A percentile compares a stretch with the other conserved stretches of the same genome.
These are phyloP conservation scores for Fabriciana adippe DNA, from an alignment of 2,888 invertebrate genomes.

Conservation along the genomic window DNA sequence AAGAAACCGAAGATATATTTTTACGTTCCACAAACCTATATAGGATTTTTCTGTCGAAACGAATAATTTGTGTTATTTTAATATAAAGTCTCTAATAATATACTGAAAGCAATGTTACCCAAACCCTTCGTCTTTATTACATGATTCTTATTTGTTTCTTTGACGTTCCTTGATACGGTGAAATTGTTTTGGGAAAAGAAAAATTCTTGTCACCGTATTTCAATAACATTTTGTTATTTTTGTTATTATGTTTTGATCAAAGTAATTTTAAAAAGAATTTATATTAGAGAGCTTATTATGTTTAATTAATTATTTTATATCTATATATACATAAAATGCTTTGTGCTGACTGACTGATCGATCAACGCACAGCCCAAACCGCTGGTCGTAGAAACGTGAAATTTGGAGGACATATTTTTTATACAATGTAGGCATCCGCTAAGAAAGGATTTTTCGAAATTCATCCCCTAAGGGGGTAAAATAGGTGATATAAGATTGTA, in stretches of 20 bases:
- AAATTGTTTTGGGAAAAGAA: slow-evolving; percentile 9
- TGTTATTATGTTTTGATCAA: neutral
- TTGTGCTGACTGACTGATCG: no score
- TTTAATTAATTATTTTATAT: no score
- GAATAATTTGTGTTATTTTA: slow-evolving; percentile 6
- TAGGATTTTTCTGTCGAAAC: neutral
- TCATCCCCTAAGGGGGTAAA: no score
- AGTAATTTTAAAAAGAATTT: no score
- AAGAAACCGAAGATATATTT: neutral
- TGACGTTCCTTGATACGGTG: neutral
- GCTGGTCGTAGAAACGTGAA: no score
- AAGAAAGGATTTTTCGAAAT: no score
- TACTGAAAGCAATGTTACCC: slow-evolving; percentile 6
- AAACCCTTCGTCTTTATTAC: slow-evolving; percentile 16
- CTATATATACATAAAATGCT: no score
- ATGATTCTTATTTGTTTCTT: slow-evolving; percentile 4
- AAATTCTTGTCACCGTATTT: slow-evolving; percentile 1
- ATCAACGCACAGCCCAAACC: no score
- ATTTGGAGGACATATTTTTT: no score
- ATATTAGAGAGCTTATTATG: no score
- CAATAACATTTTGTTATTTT: slow-evolving; percentile 4
- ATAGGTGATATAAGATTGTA: no score
- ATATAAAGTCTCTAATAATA: slow-evolving; percentile 11
- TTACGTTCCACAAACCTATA: neutral
- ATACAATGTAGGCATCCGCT: no score